These are phyloP conservation scores for Athetis lepigone DNA, from an alignment of 2,888 invertebrate genomes.

Conservation along the genomic window DNA sequence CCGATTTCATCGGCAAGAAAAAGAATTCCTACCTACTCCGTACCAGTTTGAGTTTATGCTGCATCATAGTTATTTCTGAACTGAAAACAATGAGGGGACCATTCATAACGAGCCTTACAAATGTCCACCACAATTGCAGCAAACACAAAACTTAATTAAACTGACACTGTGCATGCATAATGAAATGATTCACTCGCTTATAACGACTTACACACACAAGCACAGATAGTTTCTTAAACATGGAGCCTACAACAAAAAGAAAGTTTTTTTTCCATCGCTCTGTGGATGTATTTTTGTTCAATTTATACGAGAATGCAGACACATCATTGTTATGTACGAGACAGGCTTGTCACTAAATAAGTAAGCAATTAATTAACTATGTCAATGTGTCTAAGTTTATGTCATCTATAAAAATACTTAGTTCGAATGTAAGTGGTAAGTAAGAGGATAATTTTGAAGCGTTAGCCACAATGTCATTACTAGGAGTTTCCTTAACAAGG, in stretches of 20 bases:
- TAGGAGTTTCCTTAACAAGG: constrained; percentile 21
- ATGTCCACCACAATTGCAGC: constrained; percentile 82
- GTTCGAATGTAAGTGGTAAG: constrained; percentile 13
- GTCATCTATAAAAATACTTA: neutral
- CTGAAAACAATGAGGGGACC: constrained; percentile 75
- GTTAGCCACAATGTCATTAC: neutral
- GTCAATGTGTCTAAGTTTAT: constrained; percentile 39
- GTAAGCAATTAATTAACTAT: constrained; percentile 39
- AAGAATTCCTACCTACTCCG: constrained; percentile 48
- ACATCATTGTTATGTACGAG: constrained; percentile 30
- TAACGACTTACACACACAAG: constrained; percentile 58
- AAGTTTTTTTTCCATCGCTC: constrained; percentile 50
- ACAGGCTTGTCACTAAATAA: constrained; percentile 41
- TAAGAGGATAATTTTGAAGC: constrained; percentile 8
- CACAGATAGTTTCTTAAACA: constrained; percentile 64
- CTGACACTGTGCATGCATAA: constrained; percentile 86
- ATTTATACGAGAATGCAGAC: constrained; percentile 51
- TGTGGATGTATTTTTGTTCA: constrained; percentile 50
- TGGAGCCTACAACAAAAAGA: constrained; percentile 53
- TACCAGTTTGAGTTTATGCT: constrained; percentile 67
- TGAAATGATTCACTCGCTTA: constrained; percentile 84
- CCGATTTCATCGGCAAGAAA: constrained; percentile 43
- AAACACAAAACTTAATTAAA: constrained; percentile 88
- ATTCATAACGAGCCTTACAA: constrained; percentile 80
- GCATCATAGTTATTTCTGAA: constrained; percentile 82